Base-by-base conservation (phyloP, 2,113 vertebrate species). In the Spea bombifrons region DNA sequence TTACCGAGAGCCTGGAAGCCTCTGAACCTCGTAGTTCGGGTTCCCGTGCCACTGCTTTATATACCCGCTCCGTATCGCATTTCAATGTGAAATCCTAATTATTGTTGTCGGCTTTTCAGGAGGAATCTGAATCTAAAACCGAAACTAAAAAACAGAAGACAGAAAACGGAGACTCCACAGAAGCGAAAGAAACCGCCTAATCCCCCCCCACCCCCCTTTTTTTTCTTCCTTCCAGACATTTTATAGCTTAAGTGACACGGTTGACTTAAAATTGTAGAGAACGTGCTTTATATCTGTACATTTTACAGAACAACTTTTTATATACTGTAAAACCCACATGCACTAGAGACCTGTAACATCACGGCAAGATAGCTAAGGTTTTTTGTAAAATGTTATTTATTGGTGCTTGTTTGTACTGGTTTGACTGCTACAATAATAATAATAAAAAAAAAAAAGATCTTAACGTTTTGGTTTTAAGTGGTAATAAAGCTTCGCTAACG, bases 351-450 rank as follows among this genome's bases (percentile, higher is more conserved):
- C 86, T 91, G 80, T 88, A 91, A 91, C 88, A 87, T 86, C 85
- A 89, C 87, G 52, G 72, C 79, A 64, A 75, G 80, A 75, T 66
- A 81, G 75, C 79, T 46, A 66, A 76, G 75, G 71, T 84, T 87
- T 87, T 89, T 90, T 88, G 87, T 90, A 88, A 89, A 89, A 91
- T 92, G 88, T 94, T 94, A 93, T 94, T 94, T 94, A 93, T 94
- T 93, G 90, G 91, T 92, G 86, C 87, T 89, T 88, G 89, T 90
- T 88, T 86, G 83, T 86, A 86, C 79, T 72, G 82, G 82, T 80
- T 59, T 81, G 68, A 80, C 85, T 86, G 88, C 86, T 90, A 84
- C 83, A 87, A 90, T 85, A 85, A 30, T 30, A 30, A 30, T 30
- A 30, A 30, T 30, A 30, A 30, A 71, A 86, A 70, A 61, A 73